Conservation (phyloP, 2,888 invertebrate species). For the Drosophila paramelanica region DNA sequence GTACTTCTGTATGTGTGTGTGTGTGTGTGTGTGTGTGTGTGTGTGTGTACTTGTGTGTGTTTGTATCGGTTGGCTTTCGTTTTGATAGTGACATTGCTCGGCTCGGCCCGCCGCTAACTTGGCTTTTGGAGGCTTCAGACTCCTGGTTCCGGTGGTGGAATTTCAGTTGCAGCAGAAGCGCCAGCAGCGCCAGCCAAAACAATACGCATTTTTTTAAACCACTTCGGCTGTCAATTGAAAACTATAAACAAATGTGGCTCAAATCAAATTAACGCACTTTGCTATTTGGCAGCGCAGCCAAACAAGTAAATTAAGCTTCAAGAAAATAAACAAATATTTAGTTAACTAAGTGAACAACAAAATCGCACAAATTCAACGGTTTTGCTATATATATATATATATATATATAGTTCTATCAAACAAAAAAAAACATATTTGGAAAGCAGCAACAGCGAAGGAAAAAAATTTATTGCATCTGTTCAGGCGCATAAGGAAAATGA, state of each 20-base stretch:
- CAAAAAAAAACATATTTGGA: background rate
- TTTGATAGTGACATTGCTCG: conserved; percentile 61
- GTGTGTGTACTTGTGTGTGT: conserved; percentile 11
- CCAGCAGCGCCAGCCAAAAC: conserved; percentile 52
- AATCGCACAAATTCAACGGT: conserved; percentile 4
- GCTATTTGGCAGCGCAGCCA: conserved; percentile 10
- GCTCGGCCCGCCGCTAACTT: conserved; percentile 45
- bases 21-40: conserved; percentile 12
- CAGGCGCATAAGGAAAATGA: conserved; percentile 76
- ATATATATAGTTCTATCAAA: too few species aligned
- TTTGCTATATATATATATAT: background rate
- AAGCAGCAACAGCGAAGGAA: conserved; percentile 31
- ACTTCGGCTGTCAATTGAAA: conserved; percentile 10
- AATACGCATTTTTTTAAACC: conserved; percentile 20
- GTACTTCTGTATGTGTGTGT: conserved; percentile 5
- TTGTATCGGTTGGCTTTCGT: conserved; percentile 19
- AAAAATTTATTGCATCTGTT: conserved; percentile 69
- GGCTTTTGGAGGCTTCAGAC: conserved; percentile 51
- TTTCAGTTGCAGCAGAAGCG: conserved; percentile 56
- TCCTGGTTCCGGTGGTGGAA: conserved; percentile 50
- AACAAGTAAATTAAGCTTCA: conserved; percentile 1
- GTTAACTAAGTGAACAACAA: conserved; percentile 12
- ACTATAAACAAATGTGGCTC: conserved; percentile 50
- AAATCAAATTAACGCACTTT: conserved; percentile 13
- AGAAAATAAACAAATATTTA: conserved; percentile 1